Conservation (phyloP, 2,797 vertebrate species). For the Melanogrammus aeglefinus region DNA sequence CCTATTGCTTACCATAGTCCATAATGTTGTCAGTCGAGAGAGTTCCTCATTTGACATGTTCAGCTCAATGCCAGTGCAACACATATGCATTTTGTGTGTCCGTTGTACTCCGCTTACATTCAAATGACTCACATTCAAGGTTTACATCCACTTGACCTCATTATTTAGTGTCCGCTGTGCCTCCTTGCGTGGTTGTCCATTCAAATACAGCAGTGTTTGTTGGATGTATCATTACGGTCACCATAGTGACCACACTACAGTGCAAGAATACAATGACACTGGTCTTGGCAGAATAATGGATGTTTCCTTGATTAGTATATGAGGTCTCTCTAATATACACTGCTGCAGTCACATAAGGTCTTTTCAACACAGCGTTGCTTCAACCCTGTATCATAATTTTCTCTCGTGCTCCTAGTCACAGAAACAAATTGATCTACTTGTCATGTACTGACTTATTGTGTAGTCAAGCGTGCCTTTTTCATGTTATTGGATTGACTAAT, state of each 20-base stretch:
- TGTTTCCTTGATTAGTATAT: neutral
- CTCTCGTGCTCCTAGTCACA: no score
- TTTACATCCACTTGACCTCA: neutral
- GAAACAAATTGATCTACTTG: neutral
- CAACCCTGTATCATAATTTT: no score
- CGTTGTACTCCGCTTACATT: neutral
- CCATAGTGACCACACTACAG: neutral
- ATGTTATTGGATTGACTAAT: no score
- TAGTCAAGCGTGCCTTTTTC: neutral
- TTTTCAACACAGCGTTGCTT: neutral
- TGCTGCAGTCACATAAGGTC: neutral
- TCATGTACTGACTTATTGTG: neutral
- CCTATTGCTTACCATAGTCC: neutral
- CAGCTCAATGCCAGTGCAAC: neutral
- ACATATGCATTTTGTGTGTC: neutral
- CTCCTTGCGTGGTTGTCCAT: neutral
- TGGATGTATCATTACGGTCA: neutral
- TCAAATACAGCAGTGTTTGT: neutral
- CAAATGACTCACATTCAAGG: neutral
- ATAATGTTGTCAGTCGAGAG: neutral
- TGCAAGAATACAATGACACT: neutral
- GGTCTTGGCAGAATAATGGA: neutral
- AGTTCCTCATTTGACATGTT: neutral
- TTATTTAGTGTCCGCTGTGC: neutral
- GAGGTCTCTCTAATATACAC: neutral